Base-by-base conservation (phyloP, 2,888 invertebrate genomes). In the Bombylius major region DNA sequence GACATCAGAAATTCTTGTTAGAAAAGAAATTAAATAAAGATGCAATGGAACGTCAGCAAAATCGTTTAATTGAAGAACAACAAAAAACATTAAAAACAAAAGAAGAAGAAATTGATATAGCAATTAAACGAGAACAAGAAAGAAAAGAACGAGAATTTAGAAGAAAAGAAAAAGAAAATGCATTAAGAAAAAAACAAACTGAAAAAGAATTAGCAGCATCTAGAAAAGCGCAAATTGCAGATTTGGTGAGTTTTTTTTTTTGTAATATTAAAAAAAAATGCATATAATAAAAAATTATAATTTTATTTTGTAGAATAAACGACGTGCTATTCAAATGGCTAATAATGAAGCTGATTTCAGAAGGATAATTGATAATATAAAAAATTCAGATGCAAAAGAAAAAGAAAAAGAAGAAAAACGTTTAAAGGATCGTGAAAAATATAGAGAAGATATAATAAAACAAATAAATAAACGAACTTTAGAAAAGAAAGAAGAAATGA, bases 61-160 rank as follows among this genome's bases (percentile, higher is more conserved):
- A 72, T 31, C 66, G 66, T 42, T 65, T 73, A 47, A 68, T 67
- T 33, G 65, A 65, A 32, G 58, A 68, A 34, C 72, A 72, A 11
- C 67, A 68, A 8, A 72, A 72, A 59, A 63, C 69, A 4, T 56
- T 70, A 31, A 67, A 67, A 54, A 67, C 68, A 0, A 69, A 68
- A 39, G 62, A 67, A 5, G 64, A 65, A 60, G 67, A 67, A 11
- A 69, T 69, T 45, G 73, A 74, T 58, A 64, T 72, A 46, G 65
- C 65, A 33, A 69, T 72, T 44, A 60, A 70, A 0, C 66, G 69
- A 12, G 71, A 73, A 9, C 70, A 70, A 50, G 73, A 75, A 60
- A 67, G 68, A 34, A 68, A 72, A 14, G 75, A 75, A 59, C 69
- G 75, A 3, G 73, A 73, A 59, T 75, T 71, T 58, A 63, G 75